Base-by-base conservation (phyloP, 2,113 vertebrate genomes). In the Odocoileus hemionus region DNA sequence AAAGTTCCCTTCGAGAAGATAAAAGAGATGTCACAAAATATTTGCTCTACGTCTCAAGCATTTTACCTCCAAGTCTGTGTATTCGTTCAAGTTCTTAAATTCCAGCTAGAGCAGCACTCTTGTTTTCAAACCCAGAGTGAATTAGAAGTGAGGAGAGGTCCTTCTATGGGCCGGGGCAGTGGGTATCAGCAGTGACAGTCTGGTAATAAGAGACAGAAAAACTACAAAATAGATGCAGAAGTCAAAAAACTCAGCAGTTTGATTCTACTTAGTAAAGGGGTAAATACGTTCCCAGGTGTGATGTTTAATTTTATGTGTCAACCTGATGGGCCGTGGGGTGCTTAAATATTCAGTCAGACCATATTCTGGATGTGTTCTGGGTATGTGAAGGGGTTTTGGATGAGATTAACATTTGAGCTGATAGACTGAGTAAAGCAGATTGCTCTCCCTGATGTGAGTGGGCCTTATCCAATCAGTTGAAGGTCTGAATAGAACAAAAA, bases 71-170 rank as follows among this genome's bases (percentile, higher is more conserved):
- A 52, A 54, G 43, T 60, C 45, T 55, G 9, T 45, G 54, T 47
- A 36, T 76, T 90, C 58, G 12, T 55, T 82, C 45, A 61, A 78
- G 89, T 50, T 50, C 86, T 86, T 52, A 84, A 47, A 74, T 86
- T 70, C 86, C 13, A 60, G 10, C 3, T 21, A 83, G 87, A 80
- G 3, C 13, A 52, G 14, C 23, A 8, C 33, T 39, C 21, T 90
- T 52, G 26, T 91, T 94, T 95, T 33, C 82, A 98, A 96, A 80
- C 16, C 70, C 39, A 67, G 67, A 91, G 61, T n/a, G 79, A 94
- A 74, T 92, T 43, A 70, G 58, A 96, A 87, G 50, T 7, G 36
- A 45, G 54, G 70, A 21, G 43, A 70, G 43, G 52, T 28, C 52
- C 57, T 83, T 91, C 33, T 61, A 0, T n/a, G 23, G 45, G 43